Evolutionary conservation across 2,113 vertebrate species (phyloP), one percentile per base, ranked within the genome.

Genomic region (Carollia perspicillata): DNA sequence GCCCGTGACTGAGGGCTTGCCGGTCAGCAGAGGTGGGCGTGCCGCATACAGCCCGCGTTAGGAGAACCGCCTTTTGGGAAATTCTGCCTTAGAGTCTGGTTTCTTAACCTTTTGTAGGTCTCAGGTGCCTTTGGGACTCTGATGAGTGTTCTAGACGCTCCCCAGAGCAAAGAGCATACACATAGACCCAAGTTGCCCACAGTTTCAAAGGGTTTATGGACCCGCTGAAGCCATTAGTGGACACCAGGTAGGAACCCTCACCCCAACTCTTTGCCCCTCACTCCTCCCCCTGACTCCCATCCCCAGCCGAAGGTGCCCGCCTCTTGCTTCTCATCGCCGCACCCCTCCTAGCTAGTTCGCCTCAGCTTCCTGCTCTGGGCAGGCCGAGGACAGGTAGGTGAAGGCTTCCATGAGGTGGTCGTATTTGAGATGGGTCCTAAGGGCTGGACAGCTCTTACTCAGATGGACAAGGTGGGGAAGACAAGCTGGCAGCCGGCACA

Each of bases 1-100:
- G 78, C 35, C 80, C 0, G 0, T 8, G 6, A 1, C 22, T 16
- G 1, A 23, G 33, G 53, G 44, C 79, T n/a, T 26, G 22, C 3
- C 11, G 1, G 22, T 22, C 90, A 6, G 40, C 66, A 33, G 87
- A 79, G 47, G 47, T 9, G 5, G 42, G 71, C 30, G 1, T 4
- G 5, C 47, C 0, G 0, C 1, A 0, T 47, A 55, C 79, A 0
- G 0, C 44, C 40, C 2, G 0, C 0, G 0, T 47, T n/a, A 30
- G 30, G 63, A 71, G 55, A 60, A 35, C 65, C 22, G 4, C 37
- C 5, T 53, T 83, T 37, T 9, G 35, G 60, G 51, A 74, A 49
- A 11, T 26, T 88, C 55, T 55, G 26, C 69, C 55, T 91, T 83
- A 68, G 42, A 53, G n/a, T 79, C 72, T 37, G 83, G 3, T 86